Evolutionary conservation across 2,113 vertebrate genomes (phyloP), one percentile per base, ranked within the genome.

Genomic region (Notarius lentiginosus): DNA sequence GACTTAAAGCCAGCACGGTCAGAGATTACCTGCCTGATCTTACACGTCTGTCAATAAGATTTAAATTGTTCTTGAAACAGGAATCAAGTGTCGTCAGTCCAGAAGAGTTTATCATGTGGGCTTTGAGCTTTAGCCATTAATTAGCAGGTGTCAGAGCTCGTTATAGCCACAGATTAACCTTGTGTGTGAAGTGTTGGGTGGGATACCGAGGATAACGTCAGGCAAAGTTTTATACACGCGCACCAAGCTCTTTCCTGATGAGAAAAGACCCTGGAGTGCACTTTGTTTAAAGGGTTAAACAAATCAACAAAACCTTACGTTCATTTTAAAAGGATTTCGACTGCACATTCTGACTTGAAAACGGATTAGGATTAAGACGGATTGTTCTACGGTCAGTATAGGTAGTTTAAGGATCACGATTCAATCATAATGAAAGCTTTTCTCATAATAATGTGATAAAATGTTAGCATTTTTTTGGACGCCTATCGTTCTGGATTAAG

Each of bases 61-160:
- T 87, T 63, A 89, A 63, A 72, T 17, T 84, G 66, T 18, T 81
- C 12, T 10, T 75, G 66, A 84, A 60, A 53, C 34, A 80, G 66
- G 63, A 66, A 86, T 63, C 53, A 20, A 56, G 73, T 89, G 80
- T 83, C 51, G 49, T 86, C 84, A 86, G 65, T 83, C 63, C 73
- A 24, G 24, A 58, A 27, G 30, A 12, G 60, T 53, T 61, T 83
- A 27, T 27, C 41, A 41, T 41, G 3, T 6, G 27, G 20, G n/a
- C 60, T 70, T 55, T 60, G 41, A 30, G 53, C 27, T 79, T 88
- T 81, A 18, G 65, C 55, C 20, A 84, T 86, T 49, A 41, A 41
- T 41, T 41, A 80, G 75, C 76, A 84, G 41, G 55, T 88, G n/a
- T 88, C 82, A 55, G 53, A 34, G 82, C 34, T 73, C 7, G 34